Conservation (phyloP, 2,888 invertebrate species). For the Papilio gigon region DNA sequence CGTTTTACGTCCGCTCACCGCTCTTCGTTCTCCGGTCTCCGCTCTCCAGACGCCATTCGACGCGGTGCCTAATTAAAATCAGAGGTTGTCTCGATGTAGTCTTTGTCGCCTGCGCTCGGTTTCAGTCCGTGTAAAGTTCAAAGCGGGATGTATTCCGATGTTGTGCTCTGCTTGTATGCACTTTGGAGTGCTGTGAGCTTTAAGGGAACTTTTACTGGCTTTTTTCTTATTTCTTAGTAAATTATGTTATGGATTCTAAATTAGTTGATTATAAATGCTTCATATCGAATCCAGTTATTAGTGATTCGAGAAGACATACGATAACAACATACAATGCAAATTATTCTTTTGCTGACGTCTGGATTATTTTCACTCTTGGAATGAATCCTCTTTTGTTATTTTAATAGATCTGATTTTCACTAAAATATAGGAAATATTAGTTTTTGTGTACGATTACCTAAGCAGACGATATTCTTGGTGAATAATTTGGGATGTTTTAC, state of each 20-base stretch:
- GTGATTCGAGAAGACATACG: neutral
- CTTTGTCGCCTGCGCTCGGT: slow-evolving; percentile 45
- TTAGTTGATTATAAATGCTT: slow-evolving; percentile 3
- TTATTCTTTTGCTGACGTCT: neutral
- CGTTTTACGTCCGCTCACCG: slow-evolving; percentile 51
- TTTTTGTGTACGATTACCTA: too few species aligned
- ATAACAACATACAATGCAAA: neutral
- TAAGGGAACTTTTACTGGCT: slow-evolving; percentile 1
- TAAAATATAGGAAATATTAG: too few species aligned
- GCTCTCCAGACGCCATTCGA: slow-evolving; percentile 58
- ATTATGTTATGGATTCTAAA: slow-evolving; percentile 4
- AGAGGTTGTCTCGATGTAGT: slow-evolving; percentile 52
- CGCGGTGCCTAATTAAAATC: slow-evolving; percentile 66
- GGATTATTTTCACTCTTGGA: too few species aligned
- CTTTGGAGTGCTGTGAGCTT: slow-evolving; percentile 29
- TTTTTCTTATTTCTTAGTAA: slow-evolving; percentile 23
- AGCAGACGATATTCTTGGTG: too few species aligned
- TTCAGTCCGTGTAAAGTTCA: slow-evolving; percentile 36
- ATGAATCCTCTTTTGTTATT: too few species aligned
- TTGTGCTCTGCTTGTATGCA: slow-evolving; percentile 30
- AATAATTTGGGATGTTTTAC: too few species aligned
- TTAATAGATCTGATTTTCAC: too few species aligned
- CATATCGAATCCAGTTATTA: neutral
- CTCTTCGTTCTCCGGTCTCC: slow-evolving; percentile 47
- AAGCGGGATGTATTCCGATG: slow-evolving; percentile 35